A percentile compares a stretch with the other conserved stretches of the same genome.
Conservation (phyloP, 2,113 vertebrate genomes). For the Thamnaconus septentrionalis region DNA sequence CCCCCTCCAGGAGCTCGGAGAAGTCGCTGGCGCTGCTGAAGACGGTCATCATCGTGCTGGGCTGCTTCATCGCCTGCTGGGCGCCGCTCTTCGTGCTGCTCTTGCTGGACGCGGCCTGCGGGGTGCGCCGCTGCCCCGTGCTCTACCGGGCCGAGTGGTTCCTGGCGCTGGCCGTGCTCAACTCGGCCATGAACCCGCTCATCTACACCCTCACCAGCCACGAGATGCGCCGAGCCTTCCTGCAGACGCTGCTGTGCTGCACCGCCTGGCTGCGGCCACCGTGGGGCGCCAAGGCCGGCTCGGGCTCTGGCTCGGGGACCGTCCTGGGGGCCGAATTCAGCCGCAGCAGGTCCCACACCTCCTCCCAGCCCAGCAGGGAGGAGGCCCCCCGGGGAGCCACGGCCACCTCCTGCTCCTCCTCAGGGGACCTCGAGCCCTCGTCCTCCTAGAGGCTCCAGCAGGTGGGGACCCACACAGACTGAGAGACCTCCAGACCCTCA, state of each 20-base stretch:
- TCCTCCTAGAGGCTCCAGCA: constrained; percentile 79
- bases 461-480: neutral
- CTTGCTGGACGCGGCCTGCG: constrained; percentile 91
- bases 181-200: constrained; percentile 97
- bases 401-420: constrained; percentile 87
- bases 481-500: constrained; percentile 9
- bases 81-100: constrained; percentile 96
- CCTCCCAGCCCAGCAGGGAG: constrained; percentile 93
- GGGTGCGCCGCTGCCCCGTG: constrained; percentile 82
- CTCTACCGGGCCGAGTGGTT: constrained; percentile 95
- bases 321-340: constrained; percentile 93
- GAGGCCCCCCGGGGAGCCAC: constrained; percentile 86
- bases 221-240: constrained; percentile 95
- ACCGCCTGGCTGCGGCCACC: constrained; percentile 71
- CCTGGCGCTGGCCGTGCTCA: constrained; percentile 92
- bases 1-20: constrained; percentile 87
- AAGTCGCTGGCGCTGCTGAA: constrained; percentile 95
- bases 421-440: constrained; percentile 84
- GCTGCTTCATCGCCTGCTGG: constrained; percentile 97
- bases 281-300: constrained; percentile 71
- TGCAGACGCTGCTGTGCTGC: constrained; percentile 89
- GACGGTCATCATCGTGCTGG: constrained; percentile 96
- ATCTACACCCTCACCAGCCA: constrained; percentile 98
- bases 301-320: constrained; percentile 73
- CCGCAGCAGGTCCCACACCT: constrained; percentile 95